Base-by-base conservation (phyloP, 2,113 vertebrate species). In the Dromaius novaehollandiae region DNA sequence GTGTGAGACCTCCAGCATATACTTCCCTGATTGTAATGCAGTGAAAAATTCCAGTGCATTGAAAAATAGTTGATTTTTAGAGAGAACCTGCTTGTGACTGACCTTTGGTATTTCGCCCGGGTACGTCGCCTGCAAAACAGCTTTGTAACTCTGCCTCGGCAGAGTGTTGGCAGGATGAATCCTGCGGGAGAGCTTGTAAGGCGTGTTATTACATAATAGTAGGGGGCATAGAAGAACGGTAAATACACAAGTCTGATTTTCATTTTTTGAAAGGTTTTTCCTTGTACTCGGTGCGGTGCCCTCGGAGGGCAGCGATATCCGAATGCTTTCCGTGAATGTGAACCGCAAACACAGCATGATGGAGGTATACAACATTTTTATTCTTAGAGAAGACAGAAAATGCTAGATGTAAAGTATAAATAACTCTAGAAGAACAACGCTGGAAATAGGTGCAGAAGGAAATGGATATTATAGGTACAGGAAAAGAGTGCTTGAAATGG, bases 371-470 rank as follows among this genome's bases (percentile, higher is more conserved):
- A 87, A 71, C 24, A 58, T 51, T 73, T 76, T 69, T 80, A 13
- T 78, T 90, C 64, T 55, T 66, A 70, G 61, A 60, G 68, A 81
- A 78, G 28, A 5, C 30, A 84, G 44, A 92, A 87, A 78, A 32
- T 75, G 86, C 44, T 71, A 50, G 26, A 75, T 55, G 24, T 63
- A 46, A 75, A 82, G 3, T 71, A 89, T 84, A 92, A 89, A 51
- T 93, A 90, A 82, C 77, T 66, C 18, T 16, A 32, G 34, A 88
- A 86, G 36, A 86, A 84, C 55, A 86, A 51, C 13, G 36, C 69
- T 71, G 84, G 46, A 91, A 89, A 84, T 71, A 78, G 65, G 16
- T 90, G 64, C 55, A 74, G 82, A 82, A 93, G 42, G 48, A 95
- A 95, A 82, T 36, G 13, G 32, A 19, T 64, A 71, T 82, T 82